Evolutionary conservation across 2,888 invertebrate species (phyloP).

Genomic region (Lithosia quadra): DNA sequence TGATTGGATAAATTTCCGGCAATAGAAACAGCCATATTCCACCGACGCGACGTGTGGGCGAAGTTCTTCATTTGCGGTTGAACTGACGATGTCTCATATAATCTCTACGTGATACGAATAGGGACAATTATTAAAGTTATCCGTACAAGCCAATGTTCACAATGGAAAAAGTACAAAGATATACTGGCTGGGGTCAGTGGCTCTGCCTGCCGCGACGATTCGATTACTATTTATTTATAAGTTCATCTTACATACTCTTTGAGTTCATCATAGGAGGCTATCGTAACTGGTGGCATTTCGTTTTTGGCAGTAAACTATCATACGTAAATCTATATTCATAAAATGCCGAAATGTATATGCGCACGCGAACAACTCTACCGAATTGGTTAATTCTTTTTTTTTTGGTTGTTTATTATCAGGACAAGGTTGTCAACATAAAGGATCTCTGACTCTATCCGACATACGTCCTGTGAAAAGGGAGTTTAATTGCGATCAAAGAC

Average conservation of each 20-base stretch:
- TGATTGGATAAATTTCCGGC: slow-evolving; percentile 60
- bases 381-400: no score
- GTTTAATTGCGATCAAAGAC: no score
- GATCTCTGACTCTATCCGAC: no score
- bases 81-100: slow-evolving; percentile 74
- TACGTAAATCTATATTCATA: no score
- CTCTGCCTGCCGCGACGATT: not conserved
- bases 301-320: not conserved
- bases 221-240: not conserved
- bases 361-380: no score
- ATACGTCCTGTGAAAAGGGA: no score
- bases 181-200: not conserved
- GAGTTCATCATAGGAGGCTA: no score
- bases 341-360: no score
- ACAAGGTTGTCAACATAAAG: no score
- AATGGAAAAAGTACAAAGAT: not conserved
- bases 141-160: slow-evolving; percentile 2
- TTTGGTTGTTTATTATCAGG: no score
- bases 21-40: slow-evolving; percentile 57
- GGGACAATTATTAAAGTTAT: slow-evolving; percentile 44
- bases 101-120: slow-evolving; percentile 73
- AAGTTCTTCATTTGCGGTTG: slow-evolving; percentile 70
- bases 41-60: slow-evolving; percentile 40
- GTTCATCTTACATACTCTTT: no score
- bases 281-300: no score